These are phyloP conservation scores for Ceratitis capitata DNA, from an alignment of 1,140 invertebrate species.

Conservation along the genomic window DNA sequence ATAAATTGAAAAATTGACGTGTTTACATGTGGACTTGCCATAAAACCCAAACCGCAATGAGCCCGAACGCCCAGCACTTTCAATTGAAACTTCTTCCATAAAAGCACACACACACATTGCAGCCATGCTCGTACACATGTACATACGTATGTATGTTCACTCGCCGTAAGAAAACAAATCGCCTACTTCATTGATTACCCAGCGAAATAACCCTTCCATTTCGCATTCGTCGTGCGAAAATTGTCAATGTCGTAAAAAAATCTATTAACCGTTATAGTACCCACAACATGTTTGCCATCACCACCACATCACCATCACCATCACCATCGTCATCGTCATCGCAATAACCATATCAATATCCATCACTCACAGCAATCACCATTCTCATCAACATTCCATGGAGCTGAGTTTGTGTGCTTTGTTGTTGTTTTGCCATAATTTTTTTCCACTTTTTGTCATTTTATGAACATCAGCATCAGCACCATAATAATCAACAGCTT, in stretches of 20 bases:
- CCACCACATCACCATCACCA: background rate
- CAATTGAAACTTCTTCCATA: background rate
- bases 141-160: no score
- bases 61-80: background rate
- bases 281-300: background rate
- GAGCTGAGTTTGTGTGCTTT: background rate
- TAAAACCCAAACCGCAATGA: background rate
- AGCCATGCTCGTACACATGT: background rate
- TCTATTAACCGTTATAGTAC: conserved; percentile 24
- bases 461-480: background rate
- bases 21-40: background rate
- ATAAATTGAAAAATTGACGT: background rate
- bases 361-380: conserved; percentile 25
- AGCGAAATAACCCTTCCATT: conserved; percentile 26
- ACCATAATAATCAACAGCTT: conserved; percentile 20
- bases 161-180: background rate
- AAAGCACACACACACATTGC: background rate
- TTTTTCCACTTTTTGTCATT: background rate
- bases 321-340: background rate
- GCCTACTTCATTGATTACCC: background rate
- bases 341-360: background rate
- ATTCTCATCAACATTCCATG: background rate
- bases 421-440: background rate
- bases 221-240: background rate
- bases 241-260: conserved; percentile 31